These are phyloP conservation scores for Elanoides forficatus DNA, from an alignment of 2,113 vertebrate species.

Conservation along the genomic window DNA sequence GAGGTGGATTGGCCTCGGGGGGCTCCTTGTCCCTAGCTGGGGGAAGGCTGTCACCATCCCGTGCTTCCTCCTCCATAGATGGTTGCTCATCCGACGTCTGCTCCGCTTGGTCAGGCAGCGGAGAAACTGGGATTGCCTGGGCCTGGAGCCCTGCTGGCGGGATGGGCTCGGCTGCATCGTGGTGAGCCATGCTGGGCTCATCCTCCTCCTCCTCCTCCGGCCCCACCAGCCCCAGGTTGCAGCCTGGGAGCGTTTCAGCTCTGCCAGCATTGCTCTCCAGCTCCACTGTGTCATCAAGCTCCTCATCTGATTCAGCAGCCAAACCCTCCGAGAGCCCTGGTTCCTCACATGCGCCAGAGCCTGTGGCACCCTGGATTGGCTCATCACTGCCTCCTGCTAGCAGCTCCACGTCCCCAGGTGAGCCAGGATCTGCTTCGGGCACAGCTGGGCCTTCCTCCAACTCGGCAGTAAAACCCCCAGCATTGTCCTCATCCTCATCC, in stretches of 20 bases:
- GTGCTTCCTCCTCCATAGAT: not conserved
- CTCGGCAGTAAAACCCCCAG: not conserved
- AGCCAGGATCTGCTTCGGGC: not conserved
- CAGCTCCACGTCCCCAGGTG: rapidly evolving
- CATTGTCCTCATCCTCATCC: not conserved
- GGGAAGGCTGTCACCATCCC: rapidly evolving
- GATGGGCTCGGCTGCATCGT: rapidly evolving
- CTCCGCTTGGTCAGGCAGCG: rapidly evolving
- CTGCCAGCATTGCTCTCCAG: rapidly evolving
- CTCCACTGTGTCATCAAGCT: rapidly evolving
- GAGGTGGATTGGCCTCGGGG: rapidly evolving
- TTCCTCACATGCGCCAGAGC: rapidly evolving
- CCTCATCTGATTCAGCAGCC: not conserved
- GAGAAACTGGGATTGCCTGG: not conserved
- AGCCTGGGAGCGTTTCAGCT: not conserved
- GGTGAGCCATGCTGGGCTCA: rapidly evolving
- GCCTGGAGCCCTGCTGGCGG: not conserved
- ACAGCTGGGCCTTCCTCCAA: not conserved
- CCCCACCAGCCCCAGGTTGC: not conserved
- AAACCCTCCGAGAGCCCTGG: rapidly evolving
- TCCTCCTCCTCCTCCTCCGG: not conserved
- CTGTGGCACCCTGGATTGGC: not conserved
- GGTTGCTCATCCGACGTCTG: not conserved
- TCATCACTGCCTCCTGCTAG: rapidly evolving
- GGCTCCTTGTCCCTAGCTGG: rapidly evolving